Evolutionary conservation across 2,113 vertebrate genomes (phyloP).

Genomic region (Cathartes aura): DNA sequence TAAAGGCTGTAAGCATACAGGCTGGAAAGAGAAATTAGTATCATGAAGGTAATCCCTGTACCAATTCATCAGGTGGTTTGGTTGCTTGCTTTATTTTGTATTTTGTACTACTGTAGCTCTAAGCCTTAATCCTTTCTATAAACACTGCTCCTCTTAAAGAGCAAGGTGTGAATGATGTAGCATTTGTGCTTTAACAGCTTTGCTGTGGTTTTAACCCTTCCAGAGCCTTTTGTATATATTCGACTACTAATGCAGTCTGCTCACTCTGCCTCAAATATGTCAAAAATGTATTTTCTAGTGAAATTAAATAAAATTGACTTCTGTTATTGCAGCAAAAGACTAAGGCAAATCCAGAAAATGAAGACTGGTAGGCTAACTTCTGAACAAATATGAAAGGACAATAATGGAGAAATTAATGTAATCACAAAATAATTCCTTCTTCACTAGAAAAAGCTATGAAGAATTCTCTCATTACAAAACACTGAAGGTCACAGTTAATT

Average conservation of each 20-base stretch:
- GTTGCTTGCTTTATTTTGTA: not conserved
- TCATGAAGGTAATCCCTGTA: not conserved
- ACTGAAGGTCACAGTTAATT: not conserved
- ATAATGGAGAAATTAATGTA: not conserved
- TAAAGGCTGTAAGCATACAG: not conserved
- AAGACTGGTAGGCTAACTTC: not conserved
- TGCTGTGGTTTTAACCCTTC: not conserved
- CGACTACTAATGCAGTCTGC: not conserved
- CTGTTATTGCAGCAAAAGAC: not conserved
- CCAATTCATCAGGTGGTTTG: constrained; percentile 13
- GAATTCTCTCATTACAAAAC: not conserved
- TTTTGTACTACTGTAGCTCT: not conserved
- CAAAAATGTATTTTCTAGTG: not conserved
- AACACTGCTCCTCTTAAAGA: not conserved
- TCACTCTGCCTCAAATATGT: not conserved
- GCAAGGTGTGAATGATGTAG: not conserved
- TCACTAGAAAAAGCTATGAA: not conserved
- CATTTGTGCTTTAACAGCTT: not conserved
- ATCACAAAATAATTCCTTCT: not conserved
- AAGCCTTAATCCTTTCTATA: not conserved
- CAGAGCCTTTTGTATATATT: not conserved
- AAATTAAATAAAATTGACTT: not conserved
- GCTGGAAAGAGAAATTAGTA: not conserved
- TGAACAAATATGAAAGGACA: not conserved
- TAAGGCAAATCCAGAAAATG: not conserved